These are phyloP conservation scores for Gymnoscopelus braueri DNA, from an alignment of 2,797 vertebrate genomes.

Conservation along the genomic window DNA sequence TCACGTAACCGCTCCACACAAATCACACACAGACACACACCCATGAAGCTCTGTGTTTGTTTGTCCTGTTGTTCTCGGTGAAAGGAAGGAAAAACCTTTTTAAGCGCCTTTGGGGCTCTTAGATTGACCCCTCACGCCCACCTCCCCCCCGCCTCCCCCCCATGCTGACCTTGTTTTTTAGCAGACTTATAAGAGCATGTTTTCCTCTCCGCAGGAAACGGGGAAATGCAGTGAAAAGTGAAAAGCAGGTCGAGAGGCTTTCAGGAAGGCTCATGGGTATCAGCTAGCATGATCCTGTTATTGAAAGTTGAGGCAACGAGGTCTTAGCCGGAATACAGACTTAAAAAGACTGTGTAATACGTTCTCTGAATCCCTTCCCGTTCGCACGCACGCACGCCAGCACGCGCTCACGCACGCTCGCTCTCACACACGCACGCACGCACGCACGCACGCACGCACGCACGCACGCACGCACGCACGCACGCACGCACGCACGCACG, in stretches of 20 bases:
- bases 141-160: slow-evolving; percentile 9
- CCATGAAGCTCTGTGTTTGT: slow-evolving; percentile 1
- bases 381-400: not conserved
- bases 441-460: no score
- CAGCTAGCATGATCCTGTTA: slow-evolving; percentile 38
- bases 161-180: slow-evolving; percentile 36
- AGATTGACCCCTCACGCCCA: no score
- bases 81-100: slow-evolving; percentile 37
- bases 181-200: slow-evolving; percentile 27
- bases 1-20: slow-evolving; percentile 4
- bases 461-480: no score
- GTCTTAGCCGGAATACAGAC: slow-evolving; percentile 33
- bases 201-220: slow-evolving; percentile 11
- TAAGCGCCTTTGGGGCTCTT: not conserved
- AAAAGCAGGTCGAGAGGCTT: not conserved
- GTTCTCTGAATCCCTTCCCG: slow-evolving; percentile 10
- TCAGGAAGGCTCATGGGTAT: slow-evolving; percentile 35
- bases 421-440: no score
- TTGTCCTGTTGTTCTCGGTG: slow-evolving; percentile 2
- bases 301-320: slow-evolving; percentile 40
- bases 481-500: not conserved
- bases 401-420: no score
- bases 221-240: no score
- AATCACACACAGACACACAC: not conserved
- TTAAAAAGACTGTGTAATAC: slow-evolving; percentile 10